phyloP scores from a whole-genome alignment of 2,113 vertebrate species.

The Corythornis vintsioides region DNA sequence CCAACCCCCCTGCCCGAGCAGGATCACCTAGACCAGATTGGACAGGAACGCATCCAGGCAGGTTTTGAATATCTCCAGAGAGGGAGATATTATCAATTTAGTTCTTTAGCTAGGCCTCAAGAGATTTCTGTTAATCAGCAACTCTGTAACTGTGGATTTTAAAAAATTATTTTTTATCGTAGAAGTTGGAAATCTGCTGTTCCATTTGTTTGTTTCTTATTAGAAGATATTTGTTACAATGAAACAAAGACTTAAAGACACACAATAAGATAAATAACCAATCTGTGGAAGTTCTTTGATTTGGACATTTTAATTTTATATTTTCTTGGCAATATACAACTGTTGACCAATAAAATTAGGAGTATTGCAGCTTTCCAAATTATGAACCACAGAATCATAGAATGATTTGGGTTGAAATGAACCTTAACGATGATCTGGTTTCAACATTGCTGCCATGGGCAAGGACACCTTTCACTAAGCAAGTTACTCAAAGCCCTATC shows the following conservation, averaged over 20 bases:
- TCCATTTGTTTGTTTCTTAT: background rate
- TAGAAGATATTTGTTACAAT: background rate
- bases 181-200: background rate
- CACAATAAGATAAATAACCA: background rate
- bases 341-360: background rate
- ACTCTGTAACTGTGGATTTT: background rate
- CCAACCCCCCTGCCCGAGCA: no score
- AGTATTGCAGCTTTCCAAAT: background rate
- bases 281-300: background rate
- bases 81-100: background rate
- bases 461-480: no score
- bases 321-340: background rate
- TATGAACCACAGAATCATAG: background rate
- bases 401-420: no score
- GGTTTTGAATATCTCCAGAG: no score
- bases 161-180: background rate
- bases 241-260: background rate
- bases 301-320: background rate
- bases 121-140: background rate
- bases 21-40: no score
- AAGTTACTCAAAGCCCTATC: no score
- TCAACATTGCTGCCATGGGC: no score
- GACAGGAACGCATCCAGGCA: no score
- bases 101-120: background rate
- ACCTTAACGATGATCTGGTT: no score